A percentile compares a stretch with the other conserved stretches of the same genome.
Evolutionary conservation across 1,140 invertebrate genomes (phyloP).

Genomic region (Papilio dardanus): DNA sequence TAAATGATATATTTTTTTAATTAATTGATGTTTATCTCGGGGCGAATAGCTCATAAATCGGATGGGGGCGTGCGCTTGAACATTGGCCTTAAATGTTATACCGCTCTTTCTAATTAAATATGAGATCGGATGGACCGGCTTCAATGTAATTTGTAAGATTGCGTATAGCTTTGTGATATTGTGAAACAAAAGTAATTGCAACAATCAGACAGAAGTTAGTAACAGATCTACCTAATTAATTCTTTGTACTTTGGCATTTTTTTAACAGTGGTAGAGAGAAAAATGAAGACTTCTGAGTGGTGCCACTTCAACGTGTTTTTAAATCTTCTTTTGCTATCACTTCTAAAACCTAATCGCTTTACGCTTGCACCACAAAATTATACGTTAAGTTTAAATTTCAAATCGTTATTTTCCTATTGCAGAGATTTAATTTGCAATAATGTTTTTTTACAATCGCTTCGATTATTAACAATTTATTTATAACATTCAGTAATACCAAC

Average conservation of each 20-base stretch:
- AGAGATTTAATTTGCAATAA: constrained; percentile 75
- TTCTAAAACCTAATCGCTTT: constrained; percentile 32
- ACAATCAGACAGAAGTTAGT: not conserved
- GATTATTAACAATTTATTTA: constrained; percentile 75
- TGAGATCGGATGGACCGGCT: constrained; percentile 50
- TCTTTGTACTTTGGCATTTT: not conserved
- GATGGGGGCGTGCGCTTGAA: constrained; percentile 67
- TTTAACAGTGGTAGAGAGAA: too few relatives aligned
- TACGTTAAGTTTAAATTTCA: constrained; percentile 70
- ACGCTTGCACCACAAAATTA: constrained; percentile 53
- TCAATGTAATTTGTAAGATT: constrained; percentile 40
- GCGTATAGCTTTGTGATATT: constrained; percentile 8
- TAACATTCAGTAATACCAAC: constrained; percentile 44
- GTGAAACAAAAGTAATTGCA: not conserved
- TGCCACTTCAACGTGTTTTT: too few relatives aligned
- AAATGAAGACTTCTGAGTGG: too few relatives aligned
- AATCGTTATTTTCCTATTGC: constrained; percentile 74
- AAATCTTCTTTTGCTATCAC: not conserved
- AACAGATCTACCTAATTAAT: not conserved
- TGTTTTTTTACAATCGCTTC: constrained; percentile 59
- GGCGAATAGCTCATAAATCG: constrained; percentile 75
- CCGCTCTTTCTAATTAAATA: constrained; percentile 79
- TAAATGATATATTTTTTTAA: constrained; percentile 77
- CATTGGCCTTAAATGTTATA: constrained; percentile 75
- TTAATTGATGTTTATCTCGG: constrained; percentile 78